Evolutionary conservation across 2,888 invertebrate species (phyloP), one percentile per base, ranked within the genome.

Genomic region (Apodemia zela): DNA sequence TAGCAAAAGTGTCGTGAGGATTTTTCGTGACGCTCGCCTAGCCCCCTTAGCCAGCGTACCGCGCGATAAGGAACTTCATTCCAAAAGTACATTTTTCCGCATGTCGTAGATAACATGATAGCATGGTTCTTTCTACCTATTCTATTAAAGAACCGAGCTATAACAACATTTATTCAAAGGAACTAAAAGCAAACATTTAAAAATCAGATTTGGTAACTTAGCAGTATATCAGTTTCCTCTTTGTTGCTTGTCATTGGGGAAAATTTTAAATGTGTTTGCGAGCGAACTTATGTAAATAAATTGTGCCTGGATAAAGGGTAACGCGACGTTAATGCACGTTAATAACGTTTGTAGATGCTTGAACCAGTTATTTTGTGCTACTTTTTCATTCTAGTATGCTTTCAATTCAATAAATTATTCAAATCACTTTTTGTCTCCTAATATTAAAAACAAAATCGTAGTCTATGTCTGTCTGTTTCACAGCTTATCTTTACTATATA

Each of bases 331-430:
- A 47, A 47, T 47, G 45, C 45, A 17, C 17, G 45, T 47, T 47
- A 47, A 47, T 47, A 47, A 47, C 45, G 45, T 47, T 47, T 47
- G 45, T 47, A n/a, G 45, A 45, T 47, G 17, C 17, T 47, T 47
- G 13, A 60, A 61, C 61, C 59, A 64, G 63, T 42, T 42, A 3
- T 42, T 42, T 15, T 15, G 42, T 15, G 42, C 42, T 42, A 15
- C 42, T 42, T 42, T 42, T 15, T 42, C 5, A 42, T 42, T 38
- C 13, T 38, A 0, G 2, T 38, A 38, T 13, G 42, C 42, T 42
- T 42, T 42, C 13, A 1, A 42, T 42, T 15, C 15, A 15, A 42
- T 15, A 3, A 5, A 42, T 15, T 15, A 15, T 42, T 42, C 5
- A 15, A 42, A 42, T 42, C 4, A 15, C 15, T 42, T 15, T 5